phyloP scores from a whole-genome alignment of 1,140 invertebrate species.

The Trachelipus rathkii region DNA sequence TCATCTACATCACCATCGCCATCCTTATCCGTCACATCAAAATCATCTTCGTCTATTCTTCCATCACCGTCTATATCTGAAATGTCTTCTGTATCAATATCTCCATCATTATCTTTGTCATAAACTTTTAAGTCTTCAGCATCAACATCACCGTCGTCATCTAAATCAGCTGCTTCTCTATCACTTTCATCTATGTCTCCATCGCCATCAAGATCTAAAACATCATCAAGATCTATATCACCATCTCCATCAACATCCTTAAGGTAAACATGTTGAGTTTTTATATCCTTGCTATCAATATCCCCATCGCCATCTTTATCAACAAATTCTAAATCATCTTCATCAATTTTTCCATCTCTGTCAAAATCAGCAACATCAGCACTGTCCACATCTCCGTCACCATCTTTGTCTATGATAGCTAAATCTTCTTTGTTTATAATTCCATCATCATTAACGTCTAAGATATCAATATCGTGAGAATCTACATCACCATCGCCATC shows the following conservation, averaged over 20 bases:
- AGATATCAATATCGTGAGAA: conserved; percentile 32
- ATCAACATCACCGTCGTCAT: conserved; percentile 26
- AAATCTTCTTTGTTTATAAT: conserved; percentile 38
- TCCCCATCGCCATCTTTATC: conserved; percentile 42
- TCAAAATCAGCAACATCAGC: conserved; percentile 25
- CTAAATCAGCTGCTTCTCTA: neutral
- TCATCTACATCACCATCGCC: conserved; percentile 35
- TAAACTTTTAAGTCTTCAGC: conserved; percentile 16
- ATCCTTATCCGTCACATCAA: conserved; percentile 36
- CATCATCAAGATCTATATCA: conserved; percentile 35
- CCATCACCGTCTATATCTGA: conserved; percentile 34
- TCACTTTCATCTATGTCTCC: conserved; percentile 35
- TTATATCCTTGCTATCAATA: conserved; percentile 22
- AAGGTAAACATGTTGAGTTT: conserved; percentile 21
- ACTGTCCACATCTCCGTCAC: conserved; percentile 26
- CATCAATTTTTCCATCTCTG: conserved; percentile 34
- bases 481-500: conserved; percentile 40
- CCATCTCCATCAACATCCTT: conserved; percentile 40
- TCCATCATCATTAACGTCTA: conserved; percentile 42
- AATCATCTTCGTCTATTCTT: conserved; percentile 34
- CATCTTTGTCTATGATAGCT: conserved; percentile 28
- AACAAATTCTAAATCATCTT: conserved; percentile 30
- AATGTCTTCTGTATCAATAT: conserved; percentile 24
- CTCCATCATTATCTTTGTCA: conserved; percentile 9
- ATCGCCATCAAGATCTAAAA: conserved; percentile 39